phyloP scores from a whole-genome alignment of 2,888 invertebrate genomes.

The Microchrysa polita region DNA sequence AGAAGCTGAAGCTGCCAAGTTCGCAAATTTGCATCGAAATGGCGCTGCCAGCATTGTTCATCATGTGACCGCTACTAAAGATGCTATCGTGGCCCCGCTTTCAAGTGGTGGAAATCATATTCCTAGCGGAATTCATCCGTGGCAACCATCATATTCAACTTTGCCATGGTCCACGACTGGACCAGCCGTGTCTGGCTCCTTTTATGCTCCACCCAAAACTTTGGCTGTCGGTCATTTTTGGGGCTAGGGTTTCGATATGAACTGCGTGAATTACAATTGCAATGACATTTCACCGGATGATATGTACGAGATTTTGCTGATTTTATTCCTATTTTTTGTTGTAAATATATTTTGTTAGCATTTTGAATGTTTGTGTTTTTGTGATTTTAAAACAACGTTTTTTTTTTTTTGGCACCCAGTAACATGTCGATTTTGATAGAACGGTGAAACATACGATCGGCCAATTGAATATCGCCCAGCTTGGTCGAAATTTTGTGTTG shows the following conservation, averaged over 20 bases:
- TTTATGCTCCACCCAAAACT: slow-evolving; percentile 11
- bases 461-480: too few relatives aligned
- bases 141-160: neutral
- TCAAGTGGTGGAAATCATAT: slow-evolving; percentile 60
- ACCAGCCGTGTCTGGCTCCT: slow-evolving; percentile 3
- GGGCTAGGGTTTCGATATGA: slow-evolving; percentile 25
- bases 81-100: slow-evolving; percentile 66
- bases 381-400: too few relatives aligned
- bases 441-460: too few relatives aligned
- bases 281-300: too few relatives aligned
- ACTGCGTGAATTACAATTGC: too few relatives aligned
- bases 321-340: too few relatives aligned
- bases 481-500: too few relatives aligned
- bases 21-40: slow-evolving; percentile 71
- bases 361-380: too few relatives aligned
- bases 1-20: slow-evolving; percentile 70
- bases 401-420: too few relatives aligned
- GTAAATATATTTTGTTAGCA: too few relatives aligned
- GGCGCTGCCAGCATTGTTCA: slow-evolving; percentile 68
- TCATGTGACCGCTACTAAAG: slow-evolving; percentile 70
- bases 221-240: slow-evolving; percentile 20
- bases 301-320: too few relatives aligned
- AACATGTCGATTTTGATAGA: too few relatives aligned
- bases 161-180: slow-evolving; percentile 31
- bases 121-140: slow-evolving; percentile 53